These are phyloP conservation scores for Rhadina sibilatrix DNA, from an alignment of 2,113 vertebrate genomes.

Conservation along the genomic window DNA sequence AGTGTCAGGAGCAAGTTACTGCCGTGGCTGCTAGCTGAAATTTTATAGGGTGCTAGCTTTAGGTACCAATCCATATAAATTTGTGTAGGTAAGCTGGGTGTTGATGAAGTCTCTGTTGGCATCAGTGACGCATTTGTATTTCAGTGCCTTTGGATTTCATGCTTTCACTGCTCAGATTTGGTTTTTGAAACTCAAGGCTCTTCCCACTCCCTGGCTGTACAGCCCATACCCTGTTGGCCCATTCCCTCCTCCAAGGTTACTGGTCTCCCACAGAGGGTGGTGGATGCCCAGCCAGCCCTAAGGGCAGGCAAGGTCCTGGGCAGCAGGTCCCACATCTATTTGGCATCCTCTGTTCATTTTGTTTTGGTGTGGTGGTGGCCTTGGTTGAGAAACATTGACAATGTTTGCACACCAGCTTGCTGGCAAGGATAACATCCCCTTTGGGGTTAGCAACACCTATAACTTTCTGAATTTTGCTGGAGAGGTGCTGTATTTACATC, in stretches of 20 bases:
- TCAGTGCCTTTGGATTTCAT: background rate
- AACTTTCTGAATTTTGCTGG: background rate
- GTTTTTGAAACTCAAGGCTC: background rate
- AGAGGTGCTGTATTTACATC: background rate
- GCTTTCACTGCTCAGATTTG: background rate
- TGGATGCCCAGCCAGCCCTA: background rate
- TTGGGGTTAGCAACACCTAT: background rate
- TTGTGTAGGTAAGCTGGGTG: background rate
- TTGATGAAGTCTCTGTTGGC: background rate
- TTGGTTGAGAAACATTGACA: background rate
- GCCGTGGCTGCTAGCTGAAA: background rate
- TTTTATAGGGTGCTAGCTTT: background rate
- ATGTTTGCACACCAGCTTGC: fast-evolving
- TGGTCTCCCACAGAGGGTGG: fast-evolving
- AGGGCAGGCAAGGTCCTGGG: background rate
- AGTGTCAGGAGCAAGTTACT: background rate
- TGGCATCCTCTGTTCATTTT: background rate
- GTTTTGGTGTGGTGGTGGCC: background rate
- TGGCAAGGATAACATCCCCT: background rate
- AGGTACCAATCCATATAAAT: background rate
- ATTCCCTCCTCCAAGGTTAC: background rate
- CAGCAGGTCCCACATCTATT: background rate
- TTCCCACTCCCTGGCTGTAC: background rate
- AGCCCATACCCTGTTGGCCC: fast-evolving
- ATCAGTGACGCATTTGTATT: background rate